Conservation (phyloP, 2,113 vertebrate genomes). For the Notothenia coriiceps region DNA sequence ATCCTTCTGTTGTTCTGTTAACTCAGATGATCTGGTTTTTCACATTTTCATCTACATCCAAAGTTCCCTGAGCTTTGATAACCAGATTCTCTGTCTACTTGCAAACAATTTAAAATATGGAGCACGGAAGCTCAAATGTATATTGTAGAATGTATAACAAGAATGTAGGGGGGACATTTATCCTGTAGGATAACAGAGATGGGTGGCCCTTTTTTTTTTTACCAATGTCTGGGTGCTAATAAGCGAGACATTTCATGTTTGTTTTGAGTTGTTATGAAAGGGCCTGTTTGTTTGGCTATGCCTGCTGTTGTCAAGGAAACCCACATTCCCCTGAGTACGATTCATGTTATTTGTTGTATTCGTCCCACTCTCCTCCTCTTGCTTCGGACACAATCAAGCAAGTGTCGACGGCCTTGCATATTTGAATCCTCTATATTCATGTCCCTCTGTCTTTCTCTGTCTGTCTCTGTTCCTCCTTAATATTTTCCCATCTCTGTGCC, state of each 20-base stretch:
- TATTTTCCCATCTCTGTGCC: slow-evolving; percentile 42
- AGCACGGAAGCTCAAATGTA: background rate
- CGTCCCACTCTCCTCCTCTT: slow-evolving; percentile 73
- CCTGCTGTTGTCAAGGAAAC: slow-evolving; percentile 75
- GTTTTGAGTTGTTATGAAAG: slow-evolving; percentile 79
- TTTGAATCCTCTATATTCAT: slow-evolving; percentile 35
- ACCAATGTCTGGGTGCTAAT: slow-evolving; percentile 36
- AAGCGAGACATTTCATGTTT: slow-evolving; percentile 61
- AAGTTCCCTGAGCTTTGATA: background rate
- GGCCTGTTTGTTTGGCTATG: slow-evolving; percentile 74
- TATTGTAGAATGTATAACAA: background rate
- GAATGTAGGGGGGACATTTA: background rate
- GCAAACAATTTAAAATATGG: background rate
- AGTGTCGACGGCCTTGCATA: slow-evolving; percentile 62
- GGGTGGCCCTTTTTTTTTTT: background rate
- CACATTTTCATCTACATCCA: slow-evolving; percentile 9
- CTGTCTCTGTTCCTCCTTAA: slow-evolving; percentile 28
- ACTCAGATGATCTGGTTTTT: slow-evolving; percentile 15
- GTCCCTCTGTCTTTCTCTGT: background rate
- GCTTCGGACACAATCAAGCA: slow-evolving; percentile 72
- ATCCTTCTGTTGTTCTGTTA: background rate
- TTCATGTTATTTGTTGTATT: slow-evolving; percentile 80
- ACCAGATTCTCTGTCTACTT: background rate
- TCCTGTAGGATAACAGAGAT: background rate
- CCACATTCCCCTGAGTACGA: slow-evolving; percentile 76